A percentile compares a stretch with the other conserved stretches of the same genome.
These are phyloP conservation scores for Orthonyx spaldingii DNA, from an alignment of 2,113 vertebrate genomes.

Conservation along the genomic window DNA sequence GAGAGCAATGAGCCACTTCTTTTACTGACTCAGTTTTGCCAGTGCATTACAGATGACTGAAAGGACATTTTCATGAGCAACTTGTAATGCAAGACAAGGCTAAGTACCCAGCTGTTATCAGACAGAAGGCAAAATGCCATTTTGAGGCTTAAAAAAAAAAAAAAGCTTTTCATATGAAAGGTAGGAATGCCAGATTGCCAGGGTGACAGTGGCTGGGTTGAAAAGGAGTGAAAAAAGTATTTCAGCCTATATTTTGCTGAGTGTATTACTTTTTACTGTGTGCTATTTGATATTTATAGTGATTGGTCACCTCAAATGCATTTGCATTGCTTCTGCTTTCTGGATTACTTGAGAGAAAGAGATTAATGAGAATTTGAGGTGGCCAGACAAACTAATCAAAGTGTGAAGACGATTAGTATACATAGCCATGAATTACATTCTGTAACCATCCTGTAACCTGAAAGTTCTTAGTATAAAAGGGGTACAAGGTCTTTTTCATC, in stretches of 20 bases:
- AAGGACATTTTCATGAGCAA: neutral
- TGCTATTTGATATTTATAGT: neutral
- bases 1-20: neutral
- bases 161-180: neutral
- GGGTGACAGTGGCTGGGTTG: neutral
- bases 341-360: neutral
- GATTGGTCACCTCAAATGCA: neutral
- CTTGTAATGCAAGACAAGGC: neutral
- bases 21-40: neutral
- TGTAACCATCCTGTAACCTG: neutral
- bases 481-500: neutral
- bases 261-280: neutral
- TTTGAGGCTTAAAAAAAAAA: neutral
- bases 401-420: neutral
- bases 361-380: neutral
- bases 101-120: neutral
- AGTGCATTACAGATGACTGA: neutral
- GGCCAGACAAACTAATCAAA: neutral
- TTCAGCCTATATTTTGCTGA: neutral
- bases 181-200: neutral
- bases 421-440: neutral
- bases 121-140: neutral
- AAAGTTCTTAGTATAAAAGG: neutral
- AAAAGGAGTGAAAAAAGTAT: neutral
- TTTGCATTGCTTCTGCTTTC: neutral